Evolutionary conservation across 1,140 invertebrate species (phyloP).

Genomic region (Ruditapes philippinarum): DNA sequence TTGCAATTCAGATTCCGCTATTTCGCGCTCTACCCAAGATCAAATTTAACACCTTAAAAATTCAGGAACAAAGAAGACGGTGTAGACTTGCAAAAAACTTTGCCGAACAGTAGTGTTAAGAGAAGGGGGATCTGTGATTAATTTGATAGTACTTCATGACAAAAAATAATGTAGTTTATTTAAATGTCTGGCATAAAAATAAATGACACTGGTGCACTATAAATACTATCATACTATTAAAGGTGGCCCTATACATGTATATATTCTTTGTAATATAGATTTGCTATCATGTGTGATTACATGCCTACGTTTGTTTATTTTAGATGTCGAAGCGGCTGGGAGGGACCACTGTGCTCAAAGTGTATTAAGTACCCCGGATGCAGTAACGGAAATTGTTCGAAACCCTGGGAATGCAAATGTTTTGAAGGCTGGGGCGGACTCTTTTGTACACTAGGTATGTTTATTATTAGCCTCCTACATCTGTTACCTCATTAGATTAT

Average conservation of each 20-base stretch:
- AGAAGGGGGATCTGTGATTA: not conserved
- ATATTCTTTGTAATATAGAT: too few relatives aligned
- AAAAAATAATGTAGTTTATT: too few relatives aligned
- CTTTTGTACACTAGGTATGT: conserved; percentile 89
- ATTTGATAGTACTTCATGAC: not conserved
- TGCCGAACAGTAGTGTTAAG: not conserved
- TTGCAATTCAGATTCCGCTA: not conserved
- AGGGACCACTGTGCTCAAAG: conserved; percentile 87
- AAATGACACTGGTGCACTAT: too few relatives aligned
- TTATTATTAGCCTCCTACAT: too few relatives aligned
- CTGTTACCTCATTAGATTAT: too few relatives aligned
- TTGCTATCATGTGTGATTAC: too few relatives aligned
- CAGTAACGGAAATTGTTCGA: conserved; percentile 87
- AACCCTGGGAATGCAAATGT: conserved; percentile 88
- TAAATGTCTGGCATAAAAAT: too few relatives aligned
- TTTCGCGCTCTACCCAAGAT: not conserved
- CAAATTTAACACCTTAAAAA: not conserved
- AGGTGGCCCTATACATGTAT: too few relatives aligned
- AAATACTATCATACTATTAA: too few relatives aligned
- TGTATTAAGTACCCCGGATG: conserved; percentile 89
- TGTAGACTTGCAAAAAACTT: not conserved
- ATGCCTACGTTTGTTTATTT: conserved; percentile 43
- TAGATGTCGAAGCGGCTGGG: conserved; percentile 89
- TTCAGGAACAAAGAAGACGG: conserved; percentile 9
- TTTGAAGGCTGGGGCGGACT: conserved; percentile 90